These are phyloP conservation scores for Heliconius congener DNA, from an alignment of 1,140 invertebrate species.

Conservation along the genomic window DNA sequence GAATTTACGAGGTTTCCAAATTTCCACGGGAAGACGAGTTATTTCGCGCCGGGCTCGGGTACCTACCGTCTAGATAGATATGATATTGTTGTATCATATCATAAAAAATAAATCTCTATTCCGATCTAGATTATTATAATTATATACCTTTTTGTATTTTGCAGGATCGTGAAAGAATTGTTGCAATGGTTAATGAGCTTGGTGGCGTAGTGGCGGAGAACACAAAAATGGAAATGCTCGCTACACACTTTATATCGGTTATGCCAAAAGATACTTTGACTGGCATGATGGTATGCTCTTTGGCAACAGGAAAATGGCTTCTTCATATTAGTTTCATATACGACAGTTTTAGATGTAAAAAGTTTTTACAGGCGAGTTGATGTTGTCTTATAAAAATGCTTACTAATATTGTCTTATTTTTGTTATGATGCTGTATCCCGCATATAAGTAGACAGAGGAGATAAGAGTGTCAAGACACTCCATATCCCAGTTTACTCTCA, in stretches of 20 bases:
- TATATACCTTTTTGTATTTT: constrained; percentile 7
- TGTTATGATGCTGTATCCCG: too few relatives aligned
- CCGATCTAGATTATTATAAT: not conserved
- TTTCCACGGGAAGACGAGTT: too few relatives aligned
- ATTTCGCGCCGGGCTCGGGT: too few relatives aligned
- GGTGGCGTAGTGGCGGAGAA: constrained; percentile 73
- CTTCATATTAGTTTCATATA: constrained; percentile 68
- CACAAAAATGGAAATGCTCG: constrained; percentile 78
- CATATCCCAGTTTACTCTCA: too few relatives aligned
- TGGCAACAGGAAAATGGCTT: constrained; percentile 74
- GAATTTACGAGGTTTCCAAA: too few relatives aligned
- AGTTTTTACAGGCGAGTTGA: constrained; percentile 56
- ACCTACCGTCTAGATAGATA: too few relatives aligned
- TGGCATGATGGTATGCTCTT: constrained; percentile 76
- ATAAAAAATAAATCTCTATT: too few relatives aligned
- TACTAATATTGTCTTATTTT: too few relatives aligned
- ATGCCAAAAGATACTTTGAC: constrained; percentile 72
- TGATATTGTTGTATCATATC: too few relatives aligned
- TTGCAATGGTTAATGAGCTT: constrained; percentile 69
- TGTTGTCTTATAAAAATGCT: not conserved
- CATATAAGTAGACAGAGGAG: too few relatives aligned
- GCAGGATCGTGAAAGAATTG: constrained; percentile 68
- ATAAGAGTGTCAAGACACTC: too few relatives aligned
- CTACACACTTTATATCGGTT: constrained; percentile 72
- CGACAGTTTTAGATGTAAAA: constrained; percentile 73